Conservation (phyloP, 2,797 vertebrate genomes). For the Danio albolineatus region DNA sequence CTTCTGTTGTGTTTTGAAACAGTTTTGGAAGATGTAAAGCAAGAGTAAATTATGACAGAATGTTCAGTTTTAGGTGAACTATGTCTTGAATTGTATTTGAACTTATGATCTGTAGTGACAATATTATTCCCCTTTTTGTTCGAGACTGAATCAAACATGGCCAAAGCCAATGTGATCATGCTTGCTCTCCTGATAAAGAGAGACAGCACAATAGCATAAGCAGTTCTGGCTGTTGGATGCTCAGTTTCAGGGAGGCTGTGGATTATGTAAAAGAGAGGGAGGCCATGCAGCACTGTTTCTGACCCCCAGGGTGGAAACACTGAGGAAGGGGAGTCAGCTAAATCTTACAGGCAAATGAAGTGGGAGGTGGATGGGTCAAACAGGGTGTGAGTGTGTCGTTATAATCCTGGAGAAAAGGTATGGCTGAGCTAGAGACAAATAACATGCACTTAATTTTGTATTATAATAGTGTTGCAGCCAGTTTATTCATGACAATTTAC, state of each 20-base stretch:
- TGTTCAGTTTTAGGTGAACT: too few species aligned
- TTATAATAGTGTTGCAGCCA: too few species aligned
- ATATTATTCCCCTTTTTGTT: too few species aligned
- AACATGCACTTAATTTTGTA: background rate
- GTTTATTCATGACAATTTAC: too few species aligned
- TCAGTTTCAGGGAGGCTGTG: slow-evolving; percentile 18
- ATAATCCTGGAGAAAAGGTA: slow-evolving; percentile 15
- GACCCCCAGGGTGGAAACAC: slow-evolving; percentile 13
- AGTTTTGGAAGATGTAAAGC: too few species aligned
- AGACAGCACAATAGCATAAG: background rate
- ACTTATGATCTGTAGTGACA: background rate
- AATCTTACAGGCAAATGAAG: background rate
- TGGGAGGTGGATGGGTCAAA: slow-evolving; percentile 41
- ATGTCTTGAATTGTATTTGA: too few species aligned
- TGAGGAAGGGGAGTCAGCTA: slow-evolving; percentile 1
- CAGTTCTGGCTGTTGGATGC: slow-evolving; percentile 11
- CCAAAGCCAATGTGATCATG: background rate
- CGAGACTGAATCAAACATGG: too few species aligned
- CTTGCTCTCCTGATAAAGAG: background rate
- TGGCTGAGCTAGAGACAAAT: slow-evolving; percentile 8
- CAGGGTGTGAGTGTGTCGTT: background rate
- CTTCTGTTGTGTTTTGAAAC: too few species aligned
- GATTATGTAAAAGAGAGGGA: slow-evolving; percentile 40
- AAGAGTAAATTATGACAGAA: too few species aligned
- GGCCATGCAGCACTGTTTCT: slow-evolving; percentile 20